phyloP scores from a whole-genome alignment of 2,888 invertebrate species.

The Hydriomena furcata region DNA sequence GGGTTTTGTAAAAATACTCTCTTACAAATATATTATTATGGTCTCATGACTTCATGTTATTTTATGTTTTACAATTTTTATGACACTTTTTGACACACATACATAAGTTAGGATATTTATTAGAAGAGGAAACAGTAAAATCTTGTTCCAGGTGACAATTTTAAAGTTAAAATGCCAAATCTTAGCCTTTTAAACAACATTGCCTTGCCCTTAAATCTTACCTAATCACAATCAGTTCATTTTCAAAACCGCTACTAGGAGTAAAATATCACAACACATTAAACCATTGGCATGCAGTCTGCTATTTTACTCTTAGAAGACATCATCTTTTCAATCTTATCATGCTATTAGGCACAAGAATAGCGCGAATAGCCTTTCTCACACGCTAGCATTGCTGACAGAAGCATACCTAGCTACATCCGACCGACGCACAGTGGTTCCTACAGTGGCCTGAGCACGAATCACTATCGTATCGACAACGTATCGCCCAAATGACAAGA shows the following conservation, averaged over 20 bases:
- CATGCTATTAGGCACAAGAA: conserved; percentile 16
- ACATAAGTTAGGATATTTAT: neutral
- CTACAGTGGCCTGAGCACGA: no score
- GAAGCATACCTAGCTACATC: no score
- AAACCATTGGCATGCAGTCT: no score
- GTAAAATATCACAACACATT: no score
- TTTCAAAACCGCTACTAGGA: no score
- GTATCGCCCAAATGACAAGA: no score
- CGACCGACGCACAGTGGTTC: no score
- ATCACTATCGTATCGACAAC: no score
- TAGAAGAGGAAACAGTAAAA: conserved; percentile 1
- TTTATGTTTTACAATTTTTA: conserved; percentile 48
- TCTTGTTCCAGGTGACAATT: neutral
- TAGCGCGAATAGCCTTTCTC: no score
- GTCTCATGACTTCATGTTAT: conserved; percentile 33
- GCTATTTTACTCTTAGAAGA: neutral
- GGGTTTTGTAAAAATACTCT: conserved; percentile 39
- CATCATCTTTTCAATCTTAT: neutral
- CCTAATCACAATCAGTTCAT: conserved; percentile 7
- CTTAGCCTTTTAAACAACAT: neutral
- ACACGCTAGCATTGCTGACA: no score
- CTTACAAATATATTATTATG: conserved; percentile 29
- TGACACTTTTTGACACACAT: conserved; percentile 18
- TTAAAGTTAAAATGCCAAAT: neutral
- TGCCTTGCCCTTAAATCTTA: conserved; percentile 1